A percentile compares a stretch with the other conserved stretches of the same genome.
Evolutionary conservation across 2,797 vertebrate species (phyloP).

Genomic region (Poecilia wingei): DNA sequence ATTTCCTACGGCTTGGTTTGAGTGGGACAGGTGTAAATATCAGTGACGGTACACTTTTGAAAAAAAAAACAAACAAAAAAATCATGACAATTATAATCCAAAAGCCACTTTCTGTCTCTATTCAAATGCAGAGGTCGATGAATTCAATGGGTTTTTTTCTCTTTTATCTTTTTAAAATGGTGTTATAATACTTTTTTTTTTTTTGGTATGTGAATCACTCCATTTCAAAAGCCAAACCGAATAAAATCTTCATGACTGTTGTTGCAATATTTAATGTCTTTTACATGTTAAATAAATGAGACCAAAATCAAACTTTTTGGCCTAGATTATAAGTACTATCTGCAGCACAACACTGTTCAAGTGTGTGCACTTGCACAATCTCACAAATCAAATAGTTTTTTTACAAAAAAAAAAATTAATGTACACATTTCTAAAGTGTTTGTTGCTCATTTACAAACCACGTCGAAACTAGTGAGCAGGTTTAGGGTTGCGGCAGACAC

Average conservation of each 20-base stretch:
- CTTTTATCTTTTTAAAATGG: neutral
- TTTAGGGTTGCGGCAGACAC: slow-evolving; percentile 4
- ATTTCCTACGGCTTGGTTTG: neutral
- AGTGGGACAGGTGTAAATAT: neutral
- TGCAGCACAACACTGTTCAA: neutral
- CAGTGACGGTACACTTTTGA: neutral
- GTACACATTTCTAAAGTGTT: neutral
- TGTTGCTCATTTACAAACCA: neutral
- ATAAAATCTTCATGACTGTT: neutral
- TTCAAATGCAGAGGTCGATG: neutral
- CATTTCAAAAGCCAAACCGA: neutral
- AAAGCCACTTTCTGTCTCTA: neutral
- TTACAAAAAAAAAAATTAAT: neutral
- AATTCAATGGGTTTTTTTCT: too few species aligned
- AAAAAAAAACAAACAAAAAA: neutral
- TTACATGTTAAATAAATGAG: neutral
- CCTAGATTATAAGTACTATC: neutral
- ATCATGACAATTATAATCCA: too few species aligned
- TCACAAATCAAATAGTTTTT: neutral
- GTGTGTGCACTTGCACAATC: neutral
- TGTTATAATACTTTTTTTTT: neutral
- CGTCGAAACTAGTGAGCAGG: neutral
- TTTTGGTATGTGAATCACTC: neutral
- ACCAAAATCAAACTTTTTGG: neutral
- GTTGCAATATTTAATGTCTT: neutral